Conservation (phyloP, 2,113 vertebrate genomes). For the Onychostoma macrolepis region DNA sequence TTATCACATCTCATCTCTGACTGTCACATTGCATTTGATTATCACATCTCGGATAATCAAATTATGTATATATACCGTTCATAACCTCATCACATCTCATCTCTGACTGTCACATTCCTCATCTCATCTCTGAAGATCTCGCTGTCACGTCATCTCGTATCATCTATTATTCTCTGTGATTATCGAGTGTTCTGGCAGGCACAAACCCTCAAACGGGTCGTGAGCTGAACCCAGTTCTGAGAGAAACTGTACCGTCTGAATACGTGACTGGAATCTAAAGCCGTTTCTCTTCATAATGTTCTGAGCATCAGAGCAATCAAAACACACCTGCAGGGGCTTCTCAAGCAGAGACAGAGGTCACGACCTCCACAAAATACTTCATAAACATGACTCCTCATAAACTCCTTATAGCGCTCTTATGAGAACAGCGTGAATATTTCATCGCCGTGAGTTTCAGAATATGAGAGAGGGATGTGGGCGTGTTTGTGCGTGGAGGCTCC, state of each 20-base stretch:
- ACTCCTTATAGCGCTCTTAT: neutral
- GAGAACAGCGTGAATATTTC: neutral
- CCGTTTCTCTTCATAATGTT: neutral
- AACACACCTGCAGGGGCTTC: conserved; percentile 6
- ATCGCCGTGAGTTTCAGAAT: neutral
- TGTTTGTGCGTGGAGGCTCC: neutral
- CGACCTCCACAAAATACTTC: neutral
- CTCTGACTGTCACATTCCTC: neutral
- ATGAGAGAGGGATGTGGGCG: neutral
- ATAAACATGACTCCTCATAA: neutral
- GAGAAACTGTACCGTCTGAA: neutral
- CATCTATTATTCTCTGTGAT: neutral
- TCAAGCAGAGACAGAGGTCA: neutral
- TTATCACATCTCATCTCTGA: too few relatives aligned
- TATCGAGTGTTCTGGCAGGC: neutral
- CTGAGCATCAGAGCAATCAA: neutral
- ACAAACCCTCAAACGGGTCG: neutral
- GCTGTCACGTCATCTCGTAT: neutral
- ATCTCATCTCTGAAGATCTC: neutral
- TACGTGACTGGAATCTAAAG: neutral
- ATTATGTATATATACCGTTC: too few relatives aligned
- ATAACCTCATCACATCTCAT: neutral
- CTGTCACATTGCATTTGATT: too few relatives aligned
- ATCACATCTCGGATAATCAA: neutral
- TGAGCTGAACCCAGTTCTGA: neutral